Evolutionary conservation across 1,140 invertebrate species (phyloP), one percentile per base, ranked within the genome.

Genomic region (Chionoecetes opilio): DNA sequence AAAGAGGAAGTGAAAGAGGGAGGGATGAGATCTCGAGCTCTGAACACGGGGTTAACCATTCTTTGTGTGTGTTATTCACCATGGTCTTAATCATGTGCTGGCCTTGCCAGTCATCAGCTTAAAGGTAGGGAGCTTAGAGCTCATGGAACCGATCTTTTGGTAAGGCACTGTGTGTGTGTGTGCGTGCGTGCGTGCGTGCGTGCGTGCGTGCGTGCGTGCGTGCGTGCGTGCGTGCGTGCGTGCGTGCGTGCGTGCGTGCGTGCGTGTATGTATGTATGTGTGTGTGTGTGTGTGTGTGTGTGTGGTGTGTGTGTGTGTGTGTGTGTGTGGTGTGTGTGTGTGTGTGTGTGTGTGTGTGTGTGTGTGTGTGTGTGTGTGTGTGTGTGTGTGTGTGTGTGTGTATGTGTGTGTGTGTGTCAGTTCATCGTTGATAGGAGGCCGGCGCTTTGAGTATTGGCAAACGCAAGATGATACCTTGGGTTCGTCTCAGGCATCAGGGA

Each of bases 291-390:
- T 5, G n/a, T 86, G n/a, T n/a, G n/a, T n/a, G n/a, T n/a, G n/a
- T n/a, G n/a, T n/a, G n/a, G 63, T 75, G 63, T 75, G 63, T 75
- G 63, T 75, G 63, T 75, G 63, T 75, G 63, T 84, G 82, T 84
- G 86, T 34, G 86, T 87, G 86, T 37, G 86, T 32, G 32, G 32
- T 34, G 38, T 37, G 21, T 63, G 53, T 63, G 63, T 75, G 63
- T 75, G 63, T 75, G 63, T 37, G 34, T 38, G 63, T 75, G 63
- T 75, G 63, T 75, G 63, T 75, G 63, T 75, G 63, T 75, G 63
- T 75, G 63, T 75, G 63, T 75, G 63, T 75, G 63, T 75, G 63
- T 75, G 63, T 75, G 63, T 75, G 63, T 75, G 63, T 75, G 63
- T 75, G 63, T 75, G 63, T 75, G 63, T n/a, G 63, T 75, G 63